Conservation (phyloP, 2,113 vertebrate genomes). For the Neotoma lepida region DNA sequence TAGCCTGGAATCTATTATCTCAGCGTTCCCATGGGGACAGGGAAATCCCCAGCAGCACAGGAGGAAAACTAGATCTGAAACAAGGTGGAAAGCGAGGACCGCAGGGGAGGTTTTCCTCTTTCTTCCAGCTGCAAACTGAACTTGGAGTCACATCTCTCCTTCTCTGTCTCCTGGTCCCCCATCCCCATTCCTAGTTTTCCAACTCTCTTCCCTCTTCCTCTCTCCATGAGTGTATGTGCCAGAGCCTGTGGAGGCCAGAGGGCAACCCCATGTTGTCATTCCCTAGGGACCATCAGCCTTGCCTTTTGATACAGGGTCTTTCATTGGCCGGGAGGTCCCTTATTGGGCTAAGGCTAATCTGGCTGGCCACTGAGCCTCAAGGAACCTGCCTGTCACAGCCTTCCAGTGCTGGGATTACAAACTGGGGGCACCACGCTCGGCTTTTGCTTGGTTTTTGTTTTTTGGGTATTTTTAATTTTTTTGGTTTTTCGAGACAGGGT, state of each 20-base stretch:
- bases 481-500: too few relatives aligned
- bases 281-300: not conserved
- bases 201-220: not conserved
- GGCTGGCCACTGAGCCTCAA: not conserved
- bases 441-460: not conserved
- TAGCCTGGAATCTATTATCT: not conserved
- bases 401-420: not conserved
- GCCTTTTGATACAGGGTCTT: not conserved
- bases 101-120: not conserved
- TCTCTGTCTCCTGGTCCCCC: not conserved
- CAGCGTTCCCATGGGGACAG: not conserved
- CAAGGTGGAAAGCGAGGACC: too few relatives aligned
- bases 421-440: not conserved
- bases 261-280: not conserved
- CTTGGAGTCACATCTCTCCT: not conserved
- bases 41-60: not conserved
- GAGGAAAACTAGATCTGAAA: not conserved
- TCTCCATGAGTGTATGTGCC: not conserved
- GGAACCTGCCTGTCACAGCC: not conserved
- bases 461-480: too few relatives aligned
- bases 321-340: not conserved
- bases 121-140: not conserved
- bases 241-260: not conserved
- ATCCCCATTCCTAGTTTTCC: not conserved
- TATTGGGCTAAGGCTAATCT: not conserved